Percentiles rank a stretch among this genome's conserved stretches.
phyloP scores from a whole-genome alignment of 2,113 vertebrate genomes.

The Varanus salvator region DNA sequence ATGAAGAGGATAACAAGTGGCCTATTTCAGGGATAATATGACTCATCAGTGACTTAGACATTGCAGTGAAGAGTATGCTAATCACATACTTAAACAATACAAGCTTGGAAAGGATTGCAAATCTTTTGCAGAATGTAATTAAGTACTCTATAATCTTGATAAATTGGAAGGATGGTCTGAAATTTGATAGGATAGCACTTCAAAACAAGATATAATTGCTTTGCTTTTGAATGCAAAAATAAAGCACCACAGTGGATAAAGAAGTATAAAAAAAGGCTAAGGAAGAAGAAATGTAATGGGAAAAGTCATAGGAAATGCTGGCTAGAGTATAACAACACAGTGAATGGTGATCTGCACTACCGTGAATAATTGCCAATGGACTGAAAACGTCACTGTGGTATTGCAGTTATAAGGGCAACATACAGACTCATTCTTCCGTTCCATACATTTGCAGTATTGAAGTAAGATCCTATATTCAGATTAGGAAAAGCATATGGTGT shows the following conservation, averaged over 20 bases:
- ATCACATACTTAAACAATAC: slow-evolving; percentile 20
- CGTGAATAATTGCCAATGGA: neutral
- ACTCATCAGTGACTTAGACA: slow-evolving; percentile 25
- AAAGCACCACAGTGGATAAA: slow-evolving; percentile 25
- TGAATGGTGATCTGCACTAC: neutral
- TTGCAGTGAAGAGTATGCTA: slow-evolving; percentile 26
- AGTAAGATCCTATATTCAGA: neutral
- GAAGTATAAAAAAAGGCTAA: neutral
- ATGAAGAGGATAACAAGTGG: slow-evolving; percentile 29
- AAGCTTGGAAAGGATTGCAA: slow-evolving; percentile 27
- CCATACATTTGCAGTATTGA: neutral
- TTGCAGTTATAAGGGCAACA: neutral
- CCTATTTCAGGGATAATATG: slow-evolving; percentile 34
- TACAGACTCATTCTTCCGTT: neutral
- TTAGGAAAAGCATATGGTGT: neutral
- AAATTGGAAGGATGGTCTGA: slow-evolving; percentile 28
- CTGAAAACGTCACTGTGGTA: neutral
- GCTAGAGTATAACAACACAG: neutral
- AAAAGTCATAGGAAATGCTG: neutral
- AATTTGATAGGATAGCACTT: slow-evolving; percentile 33
- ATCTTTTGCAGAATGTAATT: neutral
- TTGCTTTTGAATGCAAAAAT: slow-evolving; percentile 26
- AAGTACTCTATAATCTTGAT: slow-evolving; percentile 33
- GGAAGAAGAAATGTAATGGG: neutral
- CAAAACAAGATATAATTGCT: slow-evolving; percentile 31